Base-by-base conservation (phyloP, 1,140 invertebrate genomes). In the Nephotettix cincticeps region DNA sequence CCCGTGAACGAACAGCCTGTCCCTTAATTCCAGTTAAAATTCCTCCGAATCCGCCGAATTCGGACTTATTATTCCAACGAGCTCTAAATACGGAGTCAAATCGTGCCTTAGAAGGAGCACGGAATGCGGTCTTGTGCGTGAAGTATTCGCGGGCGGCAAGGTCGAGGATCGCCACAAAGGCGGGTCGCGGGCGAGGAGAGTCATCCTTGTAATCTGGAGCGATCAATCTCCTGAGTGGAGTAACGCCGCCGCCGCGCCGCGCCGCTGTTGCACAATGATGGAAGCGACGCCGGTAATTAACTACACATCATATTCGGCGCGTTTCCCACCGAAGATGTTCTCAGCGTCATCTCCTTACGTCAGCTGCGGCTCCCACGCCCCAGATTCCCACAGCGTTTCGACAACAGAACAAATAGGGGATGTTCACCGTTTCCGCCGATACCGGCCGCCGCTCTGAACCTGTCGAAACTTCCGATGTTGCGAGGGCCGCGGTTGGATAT, bases 331-430 rank as follows among this genome's bases (percentile, higher is more conserved):
- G 13, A 23, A 61, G 56, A 61, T 61, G 56, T 61, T 61, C 56
- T 25, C 56, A 61, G 56, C 56, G 56, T 61, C 56, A 61, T 61
- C 56, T 61, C 27, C 56, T 61, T 61, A 61, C 56, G 27, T 61
- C 56, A 61, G 56, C 23, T 61, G 21, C 6, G 6, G 17, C 17
- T 51, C 56, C 56, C 56, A 61, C 56, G 56, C 56, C 23, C 56
- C 25, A 28, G 1, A 61, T 61, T 61, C 56, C 27, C 56, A 61
- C 56, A 29, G n/a, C 3, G 21, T 61, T 61, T 61, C 56, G 56
- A 61, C 14, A 61, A 28, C 25, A 25, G 56, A 61, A 61, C 56
- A 61, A 61, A 61, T 61, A 29, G 25, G 56, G 56, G 56, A 61
- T 61, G 56, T 61, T 4, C 56, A 25, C 21, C 23, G 6, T n/a